Base-by-base conservation (phyloP, 2,113 vertebrate genomes). In the Paracanthobrama guichenoti region DNA sequence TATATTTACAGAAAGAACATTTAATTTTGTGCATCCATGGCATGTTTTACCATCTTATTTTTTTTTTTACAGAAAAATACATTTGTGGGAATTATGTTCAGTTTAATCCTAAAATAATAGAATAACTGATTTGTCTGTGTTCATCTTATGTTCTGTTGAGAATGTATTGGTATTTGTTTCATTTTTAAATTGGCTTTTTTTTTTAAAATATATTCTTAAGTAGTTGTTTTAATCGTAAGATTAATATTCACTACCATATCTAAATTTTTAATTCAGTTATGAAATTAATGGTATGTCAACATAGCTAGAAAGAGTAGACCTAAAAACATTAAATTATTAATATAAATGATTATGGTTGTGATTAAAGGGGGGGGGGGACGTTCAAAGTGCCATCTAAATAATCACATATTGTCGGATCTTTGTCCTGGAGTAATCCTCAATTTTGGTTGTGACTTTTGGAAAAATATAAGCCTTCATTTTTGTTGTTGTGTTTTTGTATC, bases 401-500 rank as follows among this genome's bases (percentile, higher is more conserved):
- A 16, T 31, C 53, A 24, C 12, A 78, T 24, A 13, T 3, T 42
- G 53, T 59, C 18, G 57, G 0, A 16, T 42, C 42, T 60, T 60
- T 60, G 50, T 76, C 16, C 4, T 39, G 76, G 4, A 62, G 13
- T 9, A 16, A 44, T 42, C 1, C 12, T 18, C 39, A 18, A 39
- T 35, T 59, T 78, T 35, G 75, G 53, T n/a, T 35, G 16, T n/a
- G n/a, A 28, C 39, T 42, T 78, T 4, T 78, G 22, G 75, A 44
- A 60, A n/a, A 78, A 60, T 60, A 60, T 24, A 42, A 14, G 10
- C 14, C 57, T 50, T 3, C 9, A 18, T 42, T 39, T 74, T 50
- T 82, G 64, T 50, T 57, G 26, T 77, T 77, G 28, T 73, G 16
- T 35, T 85, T 46, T 78, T 84, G 39, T 84, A 55, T 73, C 18